Evolutionary conservation across 2,797 vertebrate species (phyloP).

Genomic region (Vireo griseus): DNA sequence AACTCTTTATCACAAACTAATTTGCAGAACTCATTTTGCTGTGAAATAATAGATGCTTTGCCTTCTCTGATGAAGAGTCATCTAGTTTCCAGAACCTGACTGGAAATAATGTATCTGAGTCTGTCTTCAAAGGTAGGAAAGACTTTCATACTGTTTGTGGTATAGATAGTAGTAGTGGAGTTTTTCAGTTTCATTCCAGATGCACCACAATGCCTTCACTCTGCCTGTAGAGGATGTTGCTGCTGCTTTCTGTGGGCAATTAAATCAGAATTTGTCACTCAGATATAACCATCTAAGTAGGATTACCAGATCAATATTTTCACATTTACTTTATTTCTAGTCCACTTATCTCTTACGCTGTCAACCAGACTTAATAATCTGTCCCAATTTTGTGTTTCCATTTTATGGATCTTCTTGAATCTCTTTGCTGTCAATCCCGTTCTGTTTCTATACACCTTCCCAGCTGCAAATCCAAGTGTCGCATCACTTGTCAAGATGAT

Average conservation of each 20-base stretch:
- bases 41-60: not conserved
- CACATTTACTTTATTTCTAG: not conserved
- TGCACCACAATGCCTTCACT: not conserved
- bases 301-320: not conserved
- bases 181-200: not conserved
- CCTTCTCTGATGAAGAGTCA: not conserved
- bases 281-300: not conserved
- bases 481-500: not conserved
- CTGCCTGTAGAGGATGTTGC: not conserved
- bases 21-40: not conserved
- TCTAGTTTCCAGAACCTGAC: not conserved
- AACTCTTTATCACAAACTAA: not conserved
- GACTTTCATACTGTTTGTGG: not conserved
- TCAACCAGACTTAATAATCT: not conserved
- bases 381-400: not conserved
- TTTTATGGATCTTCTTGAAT: not conserved
- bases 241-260: not conserved
- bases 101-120: not conserved
- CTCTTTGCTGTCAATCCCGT: not conserved
- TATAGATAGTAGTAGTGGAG: rapidly evolving
- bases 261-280: not conserved
- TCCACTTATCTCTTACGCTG: not conserved
- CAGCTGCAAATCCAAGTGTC: not conserved
- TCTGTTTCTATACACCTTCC: not conserved
- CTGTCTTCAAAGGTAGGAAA: not conserved